Conservation (phyloP, 1,140 invertebrate genomes). For the Dreissena rostriformis region DNA sequence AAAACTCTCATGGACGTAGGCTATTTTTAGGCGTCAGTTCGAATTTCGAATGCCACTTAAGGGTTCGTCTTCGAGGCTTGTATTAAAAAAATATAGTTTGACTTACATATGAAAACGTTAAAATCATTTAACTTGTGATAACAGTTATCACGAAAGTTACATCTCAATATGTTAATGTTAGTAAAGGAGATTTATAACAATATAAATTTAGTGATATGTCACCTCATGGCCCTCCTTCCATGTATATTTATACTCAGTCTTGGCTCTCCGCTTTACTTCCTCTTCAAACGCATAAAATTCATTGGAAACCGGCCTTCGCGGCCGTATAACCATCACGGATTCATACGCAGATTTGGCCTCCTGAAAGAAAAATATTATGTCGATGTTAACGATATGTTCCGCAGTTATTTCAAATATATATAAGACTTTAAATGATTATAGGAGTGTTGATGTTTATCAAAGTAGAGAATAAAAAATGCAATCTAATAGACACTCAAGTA, state of each 20-base stretch:
- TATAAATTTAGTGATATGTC: neutral
- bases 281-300: conserved; percentile 36
- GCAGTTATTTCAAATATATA: neutral
- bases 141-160: neutral
- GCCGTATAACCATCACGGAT: conserved; percentile 32
- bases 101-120: neutral
- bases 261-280: conserved; percentile 26
- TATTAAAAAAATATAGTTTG: neutral
- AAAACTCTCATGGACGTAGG: too few relatives aligned
- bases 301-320: neutral
- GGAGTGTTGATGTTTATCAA: neutral
- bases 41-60: too few relatives aligned
- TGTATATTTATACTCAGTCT: conserved; percentile 49
- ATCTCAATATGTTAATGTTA: neutral
- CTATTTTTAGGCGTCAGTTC: too few relatives aligned
- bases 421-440: neutral
- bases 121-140: neutral
- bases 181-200: neutral
- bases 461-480: neutral
- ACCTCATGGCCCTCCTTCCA: conserved; percentile 36
- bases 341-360: conserved; percentile 35
- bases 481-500: neutral
- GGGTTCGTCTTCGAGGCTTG: neutral
- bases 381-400: neutral
- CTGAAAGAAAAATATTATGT: neutral